Percentiles rank a stretch among this genome's conserved stretches.
Evolutionary conservation across 2,888 invertebrate species (phyloP).

Genomic region (Thera britannica): DNA sequence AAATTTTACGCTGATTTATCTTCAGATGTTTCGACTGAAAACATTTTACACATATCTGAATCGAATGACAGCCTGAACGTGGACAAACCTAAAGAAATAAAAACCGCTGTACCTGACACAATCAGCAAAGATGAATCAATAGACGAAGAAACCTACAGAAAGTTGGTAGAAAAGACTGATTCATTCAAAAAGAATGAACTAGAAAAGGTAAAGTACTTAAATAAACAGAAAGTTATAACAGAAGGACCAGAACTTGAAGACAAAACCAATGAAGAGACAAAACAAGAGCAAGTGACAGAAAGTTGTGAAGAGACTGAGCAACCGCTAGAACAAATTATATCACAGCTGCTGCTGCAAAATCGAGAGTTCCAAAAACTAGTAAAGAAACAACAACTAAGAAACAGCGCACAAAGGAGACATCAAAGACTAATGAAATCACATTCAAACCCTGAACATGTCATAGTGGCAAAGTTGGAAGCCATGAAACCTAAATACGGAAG

Average conservation of each 20-base stretch:
- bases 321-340: constrained; percentile 91
- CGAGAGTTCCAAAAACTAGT: constrained; percentile 92
- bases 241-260: constrained; percentile 76
- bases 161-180: constrained; percentile 81
- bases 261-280: constrained; percentile 55
- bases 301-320: constrained; percentile 77
- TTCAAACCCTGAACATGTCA: constrained; percentile 79
- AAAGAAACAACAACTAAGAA: constrained; percentile 88
- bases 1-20: constrained; percentile 88
- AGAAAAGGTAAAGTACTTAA: constrained; percentile 79
- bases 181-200: constrained; percentile 82
- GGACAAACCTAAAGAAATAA: constrained; percentile 64
- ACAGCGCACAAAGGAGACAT: constrained; percentile 81
- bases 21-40: constrained; percentile 86
- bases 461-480: constrained; percentile 69
- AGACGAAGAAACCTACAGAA: constrained; percentile 78
- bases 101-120: constrained; percentile 53
- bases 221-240: constrained; percentile 78
- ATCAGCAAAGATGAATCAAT: constrained; percentile 77
- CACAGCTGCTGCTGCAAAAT: constrained; percentile 92
- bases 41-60: constrained; percentile 86
- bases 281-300: constrained; percentile 55
- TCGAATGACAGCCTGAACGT: constrained; percentile 86
- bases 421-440: constrained; percentile 83
- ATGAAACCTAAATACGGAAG: constrained; percentile 70